These are phyloP conservation scores for Unio delphinus DNA, from an alignment of 2,888 invertebrate species.

Conservation along the genomic window DNA sequence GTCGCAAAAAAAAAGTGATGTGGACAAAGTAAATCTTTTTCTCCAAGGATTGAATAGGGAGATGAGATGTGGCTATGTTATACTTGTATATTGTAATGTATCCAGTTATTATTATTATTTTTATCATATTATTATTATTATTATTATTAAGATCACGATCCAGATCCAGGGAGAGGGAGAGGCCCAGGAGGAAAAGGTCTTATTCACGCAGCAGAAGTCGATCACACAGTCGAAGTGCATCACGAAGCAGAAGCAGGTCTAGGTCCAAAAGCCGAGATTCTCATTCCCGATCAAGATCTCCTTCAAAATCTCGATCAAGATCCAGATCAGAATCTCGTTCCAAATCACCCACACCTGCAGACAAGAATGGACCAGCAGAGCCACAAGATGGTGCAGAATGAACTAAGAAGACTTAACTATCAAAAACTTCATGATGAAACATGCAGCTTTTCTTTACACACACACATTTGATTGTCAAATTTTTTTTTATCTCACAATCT, in stretches of 20 bases:
- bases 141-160: constrained; percentile 23
- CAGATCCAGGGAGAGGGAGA: constrained; percentile 34
- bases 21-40: too few species aligned
- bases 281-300: constrained; percentile 31
- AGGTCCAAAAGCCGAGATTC: constrained; percentile 31
- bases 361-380: too few species aligned
- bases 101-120: background rate
- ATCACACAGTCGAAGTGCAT: constrained; percentile 43
- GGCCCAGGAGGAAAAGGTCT: constrained; percentile 26
- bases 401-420: too few species aligned
- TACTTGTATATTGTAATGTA: too few species aligned
- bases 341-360: constrained; percentile 4
- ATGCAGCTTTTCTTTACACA: too few species aligned
- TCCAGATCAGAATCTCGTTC: constrained; percentile 26
- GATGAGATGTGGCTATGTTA: too few species aligned
- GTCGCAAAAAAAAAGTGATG: too few species aligned
- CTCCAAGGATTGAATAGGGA: too few species aligned
- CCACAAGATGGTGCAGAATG: too few species aligned
- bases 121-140: background rate
- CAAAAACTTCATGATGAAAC: too few species aligned
- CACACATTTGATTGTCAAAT: too few species aligned
- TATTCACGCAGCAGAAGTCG: constrained; percentile 36
- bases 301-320: constrained; percentile 26
- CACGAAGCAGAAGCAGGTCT: constrained; percentile 43
- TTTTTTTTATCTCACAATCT: too few species aligned